Evolutionary conservation across 2,888 invertebrate species (phyloP).

Genomic region (Parnassius mnemosyne): DNA sequence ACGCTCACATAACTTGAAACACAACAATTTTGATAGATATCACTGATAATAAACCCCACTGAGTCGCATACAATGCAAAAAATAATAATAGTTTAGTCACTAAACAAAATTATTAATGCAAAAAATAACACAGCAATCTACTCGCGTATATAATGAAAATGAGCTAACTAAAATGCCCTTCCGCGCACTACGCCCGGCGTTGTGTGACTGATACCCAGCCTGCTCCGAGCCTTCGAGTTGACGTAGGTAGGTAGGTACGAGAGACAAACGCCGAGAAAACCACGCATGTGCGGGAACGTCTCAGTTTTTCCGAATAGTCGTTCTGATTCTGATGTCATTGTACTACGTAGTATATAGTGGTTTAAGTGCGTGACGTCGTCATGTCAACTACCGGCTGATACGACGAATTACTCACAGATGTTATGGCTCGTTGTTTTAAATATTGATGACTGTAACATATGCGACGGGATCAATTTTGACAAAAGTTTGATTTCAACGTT

Average conservation of each 20-base stretch:
- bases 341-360: constrained; percentile 36
- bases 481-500: too few relatives aligned
- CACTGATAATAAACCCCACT: constrained; percentile 3
- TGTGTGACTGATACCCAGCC: constrained; percentile 45
- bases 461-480: too few relatives aligned
- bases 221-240: constrained; percentile 33
- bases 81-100: not conserved
- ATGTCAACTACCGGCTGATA: not conserved
- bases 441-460: too few relatives aligned
- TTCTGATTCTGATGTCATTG: constrained; percentile 47
- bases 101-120: not conserved
- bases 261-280: constrained; percentile 54
- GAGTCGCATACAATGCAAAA: not conserved
- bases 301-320: constrained; percentile 58
- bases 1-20: constrained; percentile 28
- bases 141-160: constrained; percentile 7
- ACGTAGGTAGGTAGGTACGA: constrained; percentile 40
- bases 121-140: constrained; percentile 6
- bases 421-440: not conserved
- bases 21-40: constrained; percentile 6
- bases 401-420: constrained; percentile 1
- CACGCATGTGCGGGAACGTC: constrained; percentile 67
- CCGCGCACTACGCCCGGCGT: constrained; percentile 58
- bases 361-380: constrained; percentile 18
- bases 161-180: constrained; percentile 37